Conservation (phyloP, 2,888 invertebrate species). For the Andrena haemorrhoa region DNA sequence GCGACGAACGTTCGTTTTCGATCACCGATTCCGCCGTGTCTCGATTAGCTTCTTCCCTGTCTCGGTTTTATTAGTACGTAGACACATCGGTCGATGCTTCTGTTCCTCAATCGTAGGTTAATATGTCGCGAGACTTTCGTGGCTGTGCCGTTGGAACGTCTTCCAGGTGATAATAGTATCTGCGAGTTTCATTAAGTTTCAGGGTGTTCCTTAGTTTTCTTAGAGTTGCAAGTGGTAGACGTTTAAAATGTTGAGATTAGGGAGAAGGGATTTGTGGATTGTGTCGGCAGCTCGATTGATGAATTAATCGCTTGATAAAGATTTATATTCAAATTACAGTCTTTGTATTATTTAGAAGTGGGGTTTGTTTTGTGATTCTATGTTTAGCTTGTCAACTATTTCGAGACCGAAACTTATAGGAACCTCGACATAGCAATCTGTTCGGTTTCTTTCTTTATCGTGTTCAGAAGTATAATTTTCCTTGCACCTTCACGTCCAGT, state of each 20-base stretch:
- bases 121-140: constrained; percentile 7
- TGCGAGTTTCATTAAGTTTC: neutral
- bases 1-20: constrained; percentile 29
- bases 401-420: no score
- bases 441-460: no score
- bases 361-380: no score
- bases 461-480: no score
- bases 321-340: no score
- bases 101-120: constrained; percentile 35
- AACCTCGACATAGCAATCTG: no score
- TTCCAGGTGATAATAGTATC: neutral
- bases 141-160: neutral
- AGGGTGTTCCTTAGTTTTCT: no score
- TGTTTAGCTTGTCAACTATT: no score
- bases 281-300: neutral
- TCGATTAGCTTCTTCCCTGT: neutral
- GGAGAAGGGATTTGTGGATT: neutral
- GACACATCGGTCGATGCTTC: constrained; percentile 15
- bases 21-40: neutral
- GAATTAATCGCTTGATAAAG: no score
- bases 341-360: no score
- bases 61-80: neutral
- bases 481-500: no score
- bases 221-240: no score
- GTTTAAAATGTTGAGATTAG: neutral